A percentile compares a stretch with the other conserved stretches of the same genome.
Conservation (phyloP, 2,888 invertebrate genomes). For the Myathropa florea region DNA sequence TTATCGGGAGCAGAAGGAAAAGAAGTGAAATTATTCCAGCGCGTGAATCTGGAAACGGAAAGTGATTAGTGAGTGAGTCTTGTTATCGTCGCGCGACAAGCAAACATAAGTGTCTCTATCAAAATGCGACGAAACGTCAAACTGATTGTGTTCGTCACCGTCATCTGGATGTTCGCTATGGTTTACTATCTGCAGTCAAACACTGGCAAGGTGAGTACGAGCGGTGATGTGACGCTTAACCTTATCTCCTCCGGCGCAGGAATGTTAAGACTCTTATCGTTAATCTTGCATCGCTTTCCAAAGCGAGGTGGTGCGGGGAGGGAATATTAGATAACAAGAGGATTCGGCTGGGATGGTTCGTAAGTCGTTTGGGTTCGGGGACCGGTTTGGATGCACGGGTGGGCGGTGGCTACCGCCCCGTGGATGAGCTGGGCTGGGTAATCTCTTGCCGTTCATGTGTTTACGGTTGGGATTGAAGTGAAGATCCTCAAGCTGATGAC, state of each 20-base stretch:
- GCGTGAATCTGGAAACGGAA: background rate
- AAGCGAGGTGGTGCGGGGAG: background rate
- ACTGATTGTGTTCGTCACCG: constrained; percentile 79
- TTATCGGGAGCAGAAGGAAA: background rate
- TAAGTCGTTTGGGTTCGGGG: background rate
- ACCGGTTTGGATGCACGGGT: background rate
- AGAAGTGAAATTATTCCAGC: constrained; percentile 3
- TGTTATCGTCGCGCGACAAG: background rate
- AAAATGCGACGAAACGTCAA: constrained; percentile 80
- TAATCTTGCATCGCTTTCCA: background rate
- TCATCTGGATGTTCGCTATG: constrained; percentile 81
- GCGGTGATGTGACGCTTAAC: no score
- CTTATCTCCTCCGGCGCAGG: background rate
- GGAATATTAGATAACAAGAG: background rate
- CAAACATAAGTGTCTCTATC: constrained; percentile 15
- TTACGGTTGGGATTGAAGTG: no score
- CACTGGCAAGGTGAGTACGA: constrained; percentile 79
- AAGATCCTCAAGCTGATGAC: no score
- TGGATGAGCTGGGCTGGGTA: no score
- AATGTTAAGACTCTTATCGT: background rate
- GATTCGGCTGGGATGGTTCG: background rate
- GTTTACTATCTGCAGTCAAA: constrained; percentile 80
- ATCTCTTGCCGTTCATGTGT: no score
- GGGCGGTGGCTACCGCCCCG: background rate
- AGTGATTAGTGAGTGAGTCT: background rate